Percentiles rank a stretch among this genome's conserved stretches.
Evolutionary conservation across 2,797 vertebrate species (phyloP).

Genomic region (Tinamus major): DNA sequence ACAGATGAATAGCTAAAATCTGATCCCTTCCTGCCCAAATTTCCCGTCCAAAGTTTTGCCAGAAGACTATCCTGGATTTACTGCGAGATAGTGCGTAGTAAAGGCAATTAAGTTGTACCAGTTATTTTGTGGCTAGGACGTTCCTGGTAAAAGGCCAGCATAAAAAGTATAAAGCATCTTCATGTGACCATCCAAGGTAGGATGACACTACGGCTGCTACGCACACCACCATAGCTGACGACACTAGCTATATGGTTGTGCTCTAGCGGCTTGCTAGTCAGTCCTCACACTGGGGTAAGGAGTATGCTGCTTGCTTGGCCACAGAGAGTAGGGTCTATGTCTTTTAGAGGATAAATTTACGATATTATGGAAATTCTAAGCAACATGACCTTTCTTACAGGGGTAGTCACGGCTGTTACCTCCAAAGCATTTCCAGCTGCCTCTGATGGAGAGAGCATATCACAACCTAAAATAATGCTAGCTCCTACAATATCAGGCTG

Average conservation of each 20-base stretch:
- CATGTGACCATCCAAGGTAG: background rate
- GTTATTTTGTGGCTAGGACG: background rate
- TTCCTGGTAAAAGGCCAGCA: background rate
- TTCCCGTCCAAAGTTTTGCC: background rate
- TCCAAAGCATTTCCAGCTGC: background rate
- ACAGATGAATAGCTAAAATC: background rate
- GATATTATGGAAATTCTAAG: background rate
- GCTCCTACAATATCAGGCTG: accelerated
- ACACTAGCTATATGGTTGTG: background rate
- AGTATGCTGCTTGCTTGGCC: background rate
- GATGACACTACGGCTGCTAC: background rate
- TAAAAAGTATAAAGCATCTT: background rate
- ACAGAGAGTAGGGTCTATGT: background rate
- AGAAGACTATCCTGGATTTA: accelerated
- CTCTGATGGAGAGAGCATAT: background rate
- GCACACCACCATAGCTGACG: background rate
- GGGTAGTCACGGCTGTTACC: accelerated
- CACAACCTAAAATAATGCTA: background rate
- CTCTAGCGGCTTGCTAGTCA: background rate
- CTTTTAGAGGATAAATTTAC: background rate
- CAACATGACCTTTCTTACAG: background rate
- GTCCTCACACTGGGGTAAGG: accelerated
- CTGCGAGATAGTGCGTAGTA: background rate
- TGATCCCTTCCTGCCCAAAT: background rate
- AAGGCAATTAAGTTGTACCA: background rate